Evolutionary conservation across 1,140 invertebrate species (phyloP), one percentile per base, ranked within the genome.

Genomic region (Radopholus similis): DNA sequence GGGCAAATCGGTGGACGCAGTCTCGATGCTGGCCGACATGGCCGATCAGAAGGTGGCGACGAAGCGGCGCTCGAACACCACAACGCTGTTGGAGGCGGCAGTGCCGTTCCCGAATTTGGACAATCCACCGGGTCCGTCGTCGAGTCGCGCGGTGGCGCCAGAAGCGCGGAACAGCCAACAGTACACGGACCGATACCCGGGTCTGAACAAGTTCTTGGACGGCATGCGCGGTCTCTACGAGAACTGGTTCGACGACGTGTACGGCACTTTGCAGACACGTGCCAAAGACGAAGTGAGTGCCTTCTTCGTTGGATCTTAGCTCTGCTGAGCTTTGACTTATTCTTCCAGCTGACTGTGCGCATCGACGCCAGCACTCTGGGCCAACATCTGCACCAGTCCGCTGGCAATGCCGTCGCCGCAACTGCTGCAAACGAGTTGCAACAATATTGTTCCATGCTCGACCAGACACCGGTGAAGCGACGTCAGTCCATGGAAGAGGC

Each of bases 161-260:
- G 32, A 42, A 38, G 18, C 47, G 6, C n/a, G 44, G 9, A 15
- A 44, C 2, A 21, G 23, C 9, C 38, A 56, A 15, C 18, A 44
- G 30, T 72, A 34, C 35, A 21, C 38, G 2, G 56, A 49, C 13
- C 75, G 76, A 77, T 73, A 73, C 35, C 66, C 66, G 2, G 44
- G 64, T 11, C 35, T 73, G 18, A 38, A 75, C 15, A 44, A 42
- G 21, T 72, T 72, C 40, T 59, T 72, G 55, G 32, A 28, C 11
- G 30, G 69, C 2, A 23, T 73, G 15, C 49, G 35, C 28, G 37
- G 44, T 4, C 30, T 57, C 15, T 73, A 73, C 30, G 72, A 73
- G 54, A 66, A 64, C 32, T 71, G 71, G 32, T 57, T 73, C 26
- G 72, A 73, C 42, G 70, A 47, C n/a, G 15, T 72, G 21, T 55